Percentiles rank a stretch among this genome's conserved stretches.
Evolutionary conservation across 1,140 invertebrate genomes (phyloP).

Genomic region (Papilio polyxenes): DNA sequence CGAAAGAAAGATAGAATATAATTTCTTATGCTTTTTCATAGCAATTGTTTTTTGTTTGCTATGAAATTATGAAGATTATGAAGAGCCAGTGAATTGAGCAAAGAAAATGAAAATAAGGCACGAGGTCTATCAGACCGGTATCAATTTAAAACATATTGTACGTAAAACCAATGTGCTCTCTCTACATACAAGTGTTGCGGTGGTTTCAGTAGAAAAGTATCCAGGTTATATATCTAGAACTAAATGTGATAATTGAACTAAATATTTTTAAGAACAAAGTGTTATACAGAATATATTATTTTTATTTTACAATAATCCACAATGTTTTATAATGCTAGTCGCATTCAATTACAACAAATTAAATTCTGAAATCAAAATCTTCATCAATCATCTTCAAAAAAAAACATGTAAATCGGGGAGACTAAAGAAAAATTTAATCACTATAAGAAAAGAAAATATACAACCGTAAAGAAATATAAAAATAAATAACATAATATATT

Average conservation of each 20-base stretch:
- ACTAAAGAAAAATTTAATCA: constrained; percentile 59
- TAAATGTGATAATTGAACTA: constrained; percentile 3
- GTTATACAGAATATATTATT: neutral
- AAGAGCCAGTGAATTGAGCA: constrained; percentile 66
- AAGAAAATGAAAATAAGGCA: constrained; percentile 75
- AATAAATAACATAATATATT: constrained; percentile 77
- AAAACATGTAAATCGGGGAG: too few species aligned
- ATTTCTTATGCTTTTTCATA: constrained; percentile 24
- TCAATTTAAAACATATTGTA: constrained; percentile 42
- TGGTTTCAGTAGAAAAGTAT: constrained; percentile 36
- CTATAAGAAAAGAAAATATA: constrained; percentile 67
- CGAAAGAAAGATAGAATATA: constrained; percentile 12
- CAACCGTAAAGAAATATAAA: constrained; percentile 72
- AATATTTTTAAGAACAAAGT: constrained; percentile 12
- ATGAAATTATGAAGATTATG: constrained; percentile 58
- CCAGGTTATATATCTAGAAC: neutral
- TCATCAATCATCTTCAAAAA: too few species aligned
- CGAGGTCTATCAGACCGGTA: constrained; percentile 63
- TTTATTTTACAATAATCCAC: neutral
- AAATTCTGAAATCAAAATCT: neutral
- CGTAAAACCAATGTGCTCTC: constrained; percentile 39
- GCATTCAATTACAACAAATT: constrained; percentile 1
- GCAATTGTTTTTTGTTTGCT: constrained; percentile 10
- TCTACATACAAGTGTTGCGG: constrained; percentile 43
- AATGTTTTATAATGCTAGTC: neutral